Evolutionary conservation across 2,888 invertebrate genomes (phyloP), one percentile per base, ranked within the genome.

Genomic region (Cryptosula pallasiana): DNA sequence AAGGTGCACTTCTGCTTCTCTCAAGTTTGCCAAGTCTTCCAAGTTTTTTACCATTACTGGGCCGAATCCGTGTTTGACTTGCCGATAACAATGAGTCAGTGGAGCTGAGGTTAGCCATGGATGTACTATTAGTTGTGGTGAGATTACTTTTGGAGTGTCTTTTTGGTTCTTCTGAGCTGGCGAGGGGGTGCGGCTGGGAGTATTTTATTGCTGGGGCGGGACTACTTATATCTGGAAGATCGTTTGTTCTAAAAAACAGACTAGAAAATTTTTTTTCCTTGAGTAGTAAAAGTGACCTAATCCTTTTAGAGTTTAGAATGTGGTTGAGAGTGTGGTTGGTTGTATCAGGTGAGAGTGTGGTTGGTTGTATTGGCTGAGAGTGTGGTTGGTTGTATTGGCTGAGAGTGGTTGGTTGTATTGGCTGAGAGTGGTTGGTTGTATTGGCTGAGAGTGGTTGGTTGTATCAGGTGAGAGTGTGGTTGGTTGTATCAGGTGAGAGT

Each of bases 1-100:
- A 29, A 13, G 63, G 63, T 25, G 63, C 63, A 34, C 63, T 63
- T 63, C 63, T 63, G n/a, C 63, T 63, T 34, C 63, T 63, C n/a
- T 63, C 63, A 2, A 63, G 34, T 63, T 32, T 63, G n/a, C 63
- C 63, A 32, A 63, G 63, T 63, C 32, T 63, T 13, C 63, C 63
- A 27, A 63, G 63, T 34, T 63, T 63, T 1, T n/a, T n/a, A 2
- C 29, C 13, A 63, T 63, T 63, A n/a, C 32, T 63, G 13, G 63
- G 32, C 29, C 63, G 63, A 13, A 27, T 63, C 9, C 63, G 20
- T 5, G 29, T 16, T 5, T 63, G 34, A 2, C 63, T 32, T 32
- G 63, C 29, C 5, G 13, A 29, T 3, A 13, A 9, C 9, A 63
- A n/a, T 13, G 63, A 29, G 9, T 63, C 63, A 63, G 13, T 63